Evolutionary conservation across 2,888 invertebrate species (phyloP).

Genomic region (Brenthis ino): DNA sequence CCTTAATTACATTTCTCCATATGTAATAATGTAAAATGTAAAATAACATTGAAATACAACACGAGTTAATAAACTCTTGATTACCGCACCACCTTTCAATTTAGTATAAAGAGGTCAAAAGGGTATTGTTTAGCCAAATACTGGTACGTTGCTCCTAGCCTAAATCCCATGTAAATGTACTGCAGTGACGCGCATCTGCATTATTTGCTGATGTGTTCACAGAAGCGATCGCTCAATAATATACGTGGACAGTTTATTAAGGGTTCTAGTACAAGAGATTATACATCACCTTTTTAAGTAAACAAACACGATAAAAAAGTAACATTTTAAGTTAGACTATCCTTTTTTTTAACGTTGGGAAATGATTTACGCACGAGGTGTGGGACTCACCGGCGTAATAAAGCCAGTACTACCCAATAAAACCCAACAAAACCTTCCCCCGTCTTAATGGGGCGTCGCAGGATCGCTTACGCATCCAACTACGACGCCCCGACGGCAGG

Average conservation of each 20-base stretch:
- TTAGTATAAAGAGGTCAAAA: slow-evolving; percentile 21
- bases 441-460: too few relatives aligned
- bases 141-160: slow-evolving; percentile 49
- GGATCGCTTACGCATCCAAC: too few relatives aligned
- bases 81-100: not conserved
- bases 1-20: too few relatives aligned
- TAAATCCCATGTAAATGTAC: slow-evolving; percentile 46
- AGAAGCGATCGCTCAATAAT: slow-evolving; percentile 53
- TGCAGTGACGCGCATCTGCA: slow-evolving; percentile 54
- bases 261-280: slow-evolving; percentile 8
- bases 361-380: too few relatives aligned
- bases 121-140: slow-evolving; percentile 21
- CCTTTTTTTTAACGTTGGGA: too few relatives aligned
- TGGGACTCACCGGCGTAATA: too few relatives aligned
- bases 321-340: too few relatives aligned
- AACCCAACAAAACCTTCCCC: too few relatives aligned
- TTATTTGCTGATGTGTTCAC: slow-evolving; percentile 57
- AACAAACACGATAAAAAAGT: too few relatives aligned
- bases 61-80: not conserved
- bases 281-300: too few relatives aligned
- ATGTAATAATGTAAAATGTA: not conserved
- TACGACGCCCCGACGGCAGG: too few relatives aligned
- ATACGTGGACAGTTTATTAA: slow-evolving; percentile 39
- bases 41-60: not conserved
- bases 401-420: too few relatives aligned